Base-by-base conservation (phyloP, 2,113 vertebrate species). In the Delphinus delphis region DNA sequence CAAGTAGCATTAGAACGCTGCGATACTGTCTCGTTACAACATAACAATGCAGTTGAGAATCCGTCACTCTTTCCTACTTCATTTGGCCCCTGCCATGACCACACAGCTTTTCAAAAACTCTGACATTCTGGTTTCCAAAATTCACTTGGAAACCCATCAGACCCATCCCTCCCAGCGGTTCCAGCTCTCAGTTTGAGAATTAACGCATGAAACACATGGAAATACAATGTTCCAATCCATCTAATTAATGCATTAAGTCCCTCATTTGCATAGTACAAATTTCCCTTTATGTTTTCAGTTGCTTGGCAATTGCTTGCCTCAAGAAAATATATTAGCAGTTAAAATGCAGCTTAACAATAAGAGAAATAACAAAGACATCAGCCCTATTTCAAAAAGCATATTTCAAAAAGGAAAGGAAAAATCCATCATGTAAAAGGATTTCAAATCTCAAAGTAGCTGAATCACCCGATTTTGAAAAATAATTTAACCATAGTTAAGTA, bases 231-330 rank as follows among this genome's bases (percentile, higher is more conserved):
- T 98, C 97, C 96, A 97, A 98, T 97, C 97, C 96, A 96, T 92
- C 97, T 98, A 98, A 98, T 98, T 97, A 98, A 98, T 97, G 98
- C 98, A 98, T 98, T 97, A 97, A 97, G 98, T 96, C 96, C 89
- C 96, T 98, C 96, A 98, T 98, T 98, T 97, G 96, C 97, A 98
- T 98, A 98, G 96, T 87, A 97, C 97, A 98, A 97, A 98, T 98
- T 98, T 97, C 86, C 96, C 96, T 98, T 95, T 97, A 96, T 97
- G 95, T 95, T 97, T 93, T 97, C 96, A 92, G 97, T 98, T 97
- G 97, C 96, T 95, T 97, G 97, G 97, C 97, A 98, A 98, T 98
- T 86, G 87, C 97, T 92, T 88, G 97, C 96, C 83, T 97, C 95
- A 88, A 97, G 95, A 97, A 97, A 98, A 97, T 97, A 97, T 85